Conservation (phyloP, 2,797 vertebrate species). For the Sarcoramphus papa region DNA sequence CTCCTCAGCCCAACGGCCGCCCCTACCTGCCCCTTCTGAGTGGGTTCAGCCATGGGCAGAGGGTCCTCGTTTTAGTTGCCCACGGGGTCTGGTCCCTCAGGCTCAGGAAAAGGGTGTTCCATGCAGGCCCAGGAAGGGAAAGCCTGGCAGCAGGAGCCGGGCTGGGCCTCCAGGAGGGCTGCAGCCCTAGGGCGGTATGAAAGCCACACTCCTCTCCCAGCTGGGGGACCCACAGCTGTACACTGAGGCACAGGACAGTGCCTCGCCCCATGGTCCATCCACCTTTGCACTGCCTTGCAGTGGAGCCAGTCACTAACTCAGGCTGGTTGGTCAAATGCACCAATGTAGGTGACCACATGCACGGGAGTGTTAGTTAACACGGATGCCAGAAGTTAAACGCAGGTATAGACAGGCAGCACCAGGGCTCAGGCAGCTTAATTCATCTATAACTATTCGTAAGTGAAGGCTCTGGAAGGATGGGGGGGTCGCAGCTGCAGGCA, state of each 20-base stretch:
- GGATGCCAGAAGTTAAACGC: not conserved
- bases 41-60: not conserved
- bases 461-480: not conserved
- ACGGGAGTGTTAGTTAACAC: fast-evolving
- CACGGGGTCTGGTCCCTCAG: too few relatives aligned
- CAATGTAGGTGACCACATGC: fast-evolving
- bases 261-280: fast-evolving
- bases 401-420: fast-evolving
- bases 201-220: not conserved
- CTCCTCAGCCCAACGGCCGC: not conserved
- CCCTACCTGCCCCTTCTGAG: not conserved
- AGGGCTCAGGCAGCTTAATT: fast-evolving
- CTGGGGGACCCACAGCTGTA: fast-evolving
- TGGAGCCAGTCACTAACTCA: fast-evolving
- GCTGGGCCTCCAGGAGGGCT: not conserved
- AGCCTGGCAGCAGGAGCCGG: not conserved
- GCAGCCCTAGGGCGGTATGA: not conserved
- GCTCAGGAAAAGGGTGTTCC: not conserved
- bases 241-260: not conserved
- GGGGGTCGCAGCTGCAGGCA: not conserved
- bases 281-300: fast-evolving
- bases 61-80: not conserved
- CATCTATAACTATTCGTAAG: fast-evolving
- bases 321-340: fast-evolving
- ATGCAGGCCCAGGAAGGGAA: not conserved